phyloP scores from a whole-genome alignment of 2,113 vertebrate genomes.

The Forbesichthys papilliferus region DNA sequence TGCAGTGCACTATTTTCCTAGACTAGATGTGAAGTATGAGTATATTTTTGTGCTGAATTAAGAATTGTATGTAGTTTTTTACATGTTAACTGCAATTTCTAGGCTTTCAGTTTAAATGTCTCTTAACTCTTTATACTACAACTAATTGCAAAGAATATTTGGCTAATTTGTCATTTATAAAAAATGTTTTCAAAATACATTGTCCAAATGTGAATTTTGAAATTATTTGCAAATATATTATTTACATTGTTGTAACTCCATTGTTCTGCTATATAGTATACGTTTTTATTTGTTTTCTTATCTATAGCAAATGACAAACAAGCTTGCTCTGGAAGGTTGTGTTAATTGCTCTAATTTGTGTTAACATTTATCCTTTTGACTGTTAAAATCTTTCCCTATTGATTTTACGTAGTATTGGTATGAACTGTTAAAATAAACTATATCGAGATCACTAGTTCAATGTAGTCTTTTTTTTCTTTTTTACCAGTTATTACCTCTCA shows the following conservation, averaged over 20 bases:
- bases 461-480: background rate
- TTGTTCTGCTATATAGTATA: too few relatives aligned
- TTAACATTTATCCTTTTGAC: slow-evolving; percentile 48
- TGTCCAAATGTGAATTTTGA: slow-evolving; percentile 21
- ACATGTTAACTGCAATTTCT: slow-evolving; percentile 15
- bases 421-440: slow-evolving; percentile 65
- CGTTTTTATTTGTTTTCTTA: too few relatives aligned
- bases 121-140: slow-evolving; percentile 23
- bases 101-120: slow-evolving; percentile 24
- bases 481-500: too few relatives aligned
- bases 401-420: slow-evolving; percentile 52
- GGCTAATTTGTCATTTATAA: background rate
- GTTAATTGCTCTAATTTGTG: slow-evolving; percentile 46
- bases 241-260: slow-evolving; percentile 13
- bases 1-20: slow-evolving; percentile 74
- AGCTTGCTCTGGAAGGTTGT: slow-evolving; percentile 37
- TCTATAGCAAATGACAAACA: background rate
- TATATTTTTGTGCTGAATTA: slow-evolving; percentile 71
- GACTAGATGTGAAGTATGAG: slow-evolving; percentile 59
- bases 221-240: slow-evolving; percentile 9
- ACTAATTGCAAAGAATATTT: slow-evolving; percentile 12
- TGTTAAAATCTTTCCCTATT: slow-evolving; percentile 42
- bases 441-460: slow-evolving; percentile 18
- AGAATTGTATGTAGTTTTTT: slow-evolving; percentile 39
- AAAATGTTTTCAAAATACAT: slow-evolving; percentile 18